These are phyloP conservation scores for Sinocyclocheilus rhinocerous DNA, from an alignment of 2,113 vertebrate genomes.

Conservation along the genomic window DNA sequence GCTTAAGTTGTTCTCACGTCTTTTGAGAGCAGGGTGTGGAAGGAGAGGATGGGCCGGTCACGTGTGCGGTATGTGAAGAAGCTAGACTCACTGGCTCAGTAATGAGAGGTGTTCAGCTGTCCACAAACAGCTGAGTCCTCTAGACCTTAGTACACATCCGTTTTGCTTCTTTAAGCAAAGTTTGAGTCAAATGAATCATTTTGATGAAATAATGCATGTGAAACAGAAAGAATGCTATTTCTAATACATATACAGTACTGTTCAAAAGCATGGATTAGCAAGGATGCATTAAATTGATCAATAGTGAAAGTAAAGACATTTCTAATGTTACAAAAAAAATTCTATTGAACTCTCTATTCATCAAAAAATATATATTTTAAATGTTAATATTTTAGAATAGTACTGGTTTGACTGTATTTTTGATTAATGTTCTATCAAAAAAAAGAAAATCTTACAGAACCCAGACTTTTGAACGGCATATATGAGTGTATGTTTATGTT, in stretches of 20 bases:
- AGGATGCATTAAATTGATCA: neutral
- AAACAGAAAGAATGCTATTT: neutral
- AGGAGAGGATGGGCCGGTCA: slow-evolving; percentile 29
- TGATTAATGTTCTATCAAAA: neutral
- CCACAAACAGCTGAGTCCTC: slow-evolving; percentile 66
- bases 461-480: neutral
- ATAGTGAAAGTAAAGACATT: neutral
- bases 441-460: neutral
- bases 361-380: neutral
- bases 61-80: slow-evolving; percentile 66
- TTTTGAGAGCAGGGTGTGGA: slow-evolving; percentile 39
- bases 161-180: neutral
- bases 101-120: slow-evolving; percentile 72
- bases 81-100: slow-evolving; percentile 71
- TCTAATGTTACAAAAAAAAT: neutral
- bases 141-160: neutral
- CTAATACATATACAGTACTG: neutral
- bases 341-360: neutral
- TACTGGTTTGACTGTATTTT: neutral
- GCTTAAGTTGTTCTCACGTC: neutral
- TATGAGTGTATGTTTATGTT: neutral
- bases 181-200: neutral
- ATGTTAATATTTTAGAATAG: neutral
- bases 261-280: neutral
- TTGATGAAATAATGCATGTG: neutral